Evolutionary conservation across 2,797 vertebrate genomes (phyloP).

Genomic region (Poecile montanus): DNA sequence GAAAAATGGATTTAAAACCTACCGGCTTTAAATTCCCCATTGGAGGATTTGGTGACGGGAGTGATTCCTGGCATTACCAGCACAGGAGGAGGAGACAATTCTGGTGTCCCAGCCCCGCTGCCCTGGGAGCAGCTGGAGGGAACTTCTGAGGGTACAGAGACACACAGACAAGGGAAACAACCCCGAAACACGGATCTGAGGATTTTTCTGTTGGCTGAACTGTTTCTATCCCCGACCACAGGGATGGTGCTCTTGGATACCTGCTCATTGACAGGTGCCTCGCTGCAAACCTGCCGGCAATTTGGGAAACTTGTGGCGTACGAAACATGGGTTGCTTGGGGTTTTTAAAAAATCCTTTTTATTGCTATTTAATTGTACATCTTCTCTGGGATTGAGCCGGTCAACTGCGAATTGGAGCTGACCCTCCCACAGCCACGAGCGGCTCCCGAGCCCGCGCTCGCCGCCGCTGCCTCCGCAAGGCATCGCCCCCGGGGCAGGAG

Average conservation of each 20-base stretch:
- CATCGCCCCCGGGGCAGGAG: neutral
- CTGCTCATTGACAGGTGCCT: neutral
- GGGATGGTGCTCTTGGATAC: neutral
- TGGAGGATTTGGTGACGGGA: neutral
- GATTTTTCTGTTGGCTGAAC: neutral
- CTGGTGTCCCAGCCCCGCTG: neutral
- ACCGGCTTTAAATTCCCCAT: neutral
- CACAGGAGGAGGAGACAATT: neutral
- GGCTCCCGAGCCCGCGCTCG: neutral
- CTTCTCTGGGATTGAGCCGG: conserved; percentile 28
- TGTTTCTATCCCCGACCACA: neutral
- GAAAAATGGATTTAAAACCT: neutral
- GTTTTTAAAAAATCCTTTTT: neutral
- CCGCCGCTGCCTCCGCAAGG: neutral
- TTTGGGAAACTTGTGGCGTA: neutral
- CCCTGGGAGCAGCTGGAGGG: neutral
- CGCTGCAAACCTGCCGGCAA: neutral
- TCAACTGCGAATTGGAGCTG: conserved; percentile 7
- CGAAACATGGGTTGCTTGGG: neutral
- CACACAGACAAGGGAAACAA: neutral
- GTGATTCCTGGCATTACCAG: neutral
- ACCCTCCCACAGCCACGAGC: neutral
- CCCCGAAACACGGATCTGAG: neutral
- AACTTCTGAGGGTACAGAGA: neutral
- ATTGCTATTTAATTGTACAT: conserved; percentile 38